Percentiles rank a stretch among this genome's conserved stretches.
These are phyloP conservation scores for Drosophila repleta DNA, from an alignment of 1,140 invertebrate genomes.

Conservation along the genomic window DNA sequence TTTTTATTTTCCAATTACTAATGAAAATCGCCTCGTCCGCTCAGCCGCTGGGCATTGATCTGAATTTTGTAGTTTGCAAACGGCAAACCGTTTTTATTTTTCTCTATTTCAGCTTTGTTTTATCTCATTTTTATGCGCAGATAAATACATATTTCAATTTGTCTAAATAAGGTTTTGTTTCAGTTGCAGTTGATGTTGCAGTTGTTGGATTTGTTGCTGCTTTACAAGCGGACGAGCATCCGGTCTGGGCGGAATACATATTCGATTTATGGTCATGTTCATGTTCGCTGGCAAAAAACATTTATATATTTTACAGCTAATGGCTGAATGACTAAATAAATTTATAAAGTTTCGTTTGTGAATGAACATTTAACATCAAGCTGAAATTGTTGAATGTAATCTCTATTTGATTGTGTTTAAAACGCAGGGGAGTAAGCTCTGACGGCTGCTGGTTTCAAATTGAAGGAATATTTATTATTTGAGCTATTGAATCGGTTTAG, in stretches of 20 bases:
- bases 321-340: no score
- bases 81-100: neutral
- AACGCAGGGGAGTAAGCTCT: no score
- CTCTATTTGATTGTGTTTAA: no score
- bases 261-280: conserved; percentile 8
- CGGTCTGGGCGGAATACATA: conserved; percentile 14
- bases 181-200: conserved; percentile 5
- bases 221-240: conserved; percentile 9
- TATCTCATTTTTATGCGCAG: neutral
- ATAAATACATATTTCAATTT: conserved; percentile 44
- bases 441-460: no score
- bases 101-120: neutral
- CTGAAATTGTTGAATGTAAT: neutral
- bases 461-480: no score
- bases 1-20: conserved; percentile 18
- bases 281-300: neutral
- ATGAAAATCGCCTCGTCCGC: conserved; percentile 58
- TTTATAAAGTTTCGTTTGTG: no score
- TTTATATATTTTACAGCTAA: no score
- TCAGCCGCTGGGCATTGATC: conserved; percentile 42
- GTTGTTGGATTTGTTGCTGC: conserved; percentile 10
- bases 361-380: neutral
- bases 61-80: conserved; percentile 2
- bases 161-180: conserved; percentile 52
- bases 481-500: no score